These are phyloP conservation scores for Therioaphis trifolii DNA, from an alignment of 2,888 invertebrate species.

Conservation along the genomic window DNA sequence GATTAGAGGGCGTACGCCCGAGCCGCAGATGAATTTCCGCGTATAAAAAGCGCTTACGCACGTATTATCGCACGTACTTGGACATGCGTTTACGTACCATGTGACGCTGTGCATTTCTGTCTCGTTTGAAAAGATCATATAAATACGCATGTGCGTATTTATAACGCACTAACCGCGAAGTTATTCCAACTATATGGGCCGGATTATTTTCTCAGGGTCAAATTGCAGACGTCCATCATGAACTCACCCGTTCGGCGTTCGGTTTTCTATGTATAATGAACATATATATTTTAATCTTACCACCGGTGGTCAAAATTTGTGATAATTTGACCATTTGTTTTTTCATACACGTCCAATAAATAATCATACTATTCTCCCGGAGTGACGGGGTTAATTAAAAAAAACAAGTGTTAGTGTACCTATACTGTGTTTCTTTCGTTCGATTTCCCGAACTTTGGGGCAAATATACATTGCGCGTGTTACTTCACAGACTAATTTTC, in stretches of 20 bases:
- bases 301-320: not conserved
- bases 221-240: not conserved
- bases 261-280: no score
- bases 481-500: not conserved
- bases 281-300: no score
- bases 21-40: not conserved
- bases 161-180: not conserved
- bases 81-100: not conserved
- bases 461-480: not conserved
- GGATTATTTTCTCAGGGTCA: not conserved
- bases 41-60: not conserved
- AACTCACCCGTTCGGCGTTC: no score
- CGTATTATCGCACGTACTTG: no score
- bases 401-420: no score
- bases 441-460: no score
- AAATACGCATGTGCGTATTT: not conserved
- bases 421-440: no score
- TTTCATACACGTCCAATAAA: no score
- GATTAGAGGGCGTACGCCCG: slow-evolving; percentile 12
- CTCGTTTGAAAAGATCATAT: not conserved
- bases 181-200: not conserved
- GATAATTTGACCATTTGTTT: not conserved
- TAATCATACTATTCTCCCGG: no score
- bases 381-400: no score
- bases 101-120: not conserved